These are phyloP conservation scores for Caranx ignobilis DNA, from an alignment of 2,113 vertebrate species.

Conservation along the genomic window DNA sequence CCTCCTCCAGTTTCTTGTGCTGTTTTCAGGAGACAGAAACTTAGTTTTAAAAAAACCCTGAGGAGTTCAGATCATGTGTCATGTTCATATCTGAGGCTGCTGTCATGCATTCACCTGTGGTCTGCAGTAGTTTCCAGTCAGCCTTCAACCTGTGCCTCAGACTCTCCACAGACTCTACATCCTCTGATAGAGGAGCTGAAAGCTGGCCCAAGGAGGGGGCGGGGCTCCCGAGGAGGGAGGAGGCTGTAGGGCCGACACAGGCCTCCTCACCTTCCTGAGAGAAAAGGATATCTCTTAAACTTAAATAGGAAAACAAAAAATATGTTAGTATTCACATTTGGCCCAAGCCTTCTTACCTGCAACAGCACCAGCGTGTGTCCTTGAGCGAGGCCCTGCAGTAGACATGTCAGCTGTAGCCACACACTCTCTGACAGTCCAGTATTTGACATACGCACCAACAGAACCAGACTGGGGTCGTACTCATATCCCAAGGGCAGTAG, in stretches of 20 bases:
- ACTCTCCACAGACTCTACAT: slow-evolving; percentile 71
- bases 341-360: slow-evolving; percentile 81
- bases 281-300: background rate
- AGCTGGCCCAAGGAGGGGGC: slow-evolving; percentile 68
- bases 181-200: slow-evolving; percentile 49
- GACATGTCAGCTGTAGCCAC: slow-evolving; percentile 86
- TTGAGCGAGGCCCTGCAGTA: slow-evolving; percentile 86
- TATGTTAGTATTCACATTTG: background rate
- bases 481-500: slow-evolving; percentile 92
- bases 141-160: slow-evolving; percentile 72
- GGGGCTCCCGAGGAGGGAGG: slow-evolving; percentile 76
- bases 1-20: slow-evolving; percentile 53
- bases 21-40: slow-evolving; percentile 43
- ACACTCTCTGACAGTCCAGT: slow-evolving; percentile 68
- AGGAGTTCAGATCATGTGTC: background rate
- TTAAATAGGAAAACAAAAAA: background rate
- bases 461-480: slow-evolving; percentile 87
- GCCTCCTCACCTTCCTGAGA: slow-evolving; percentile 64
- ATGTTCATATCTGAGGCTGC: background rate
- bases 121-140: slow-evolving; percentile 78
- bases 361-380: slow-evolving; percentile 87
- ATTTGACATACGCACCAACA: slow-evolving; percentile 81
- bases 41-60: background rate
- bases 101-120: slow-evolving; percentile 56
- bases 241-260: slow-evolving; percentile 62